These are phyloP conservation scores for Macheiramphus alcinus DNA, from an alignment of 2,113 vertebrate genomes.

Conservation along the genomic window DNA sequence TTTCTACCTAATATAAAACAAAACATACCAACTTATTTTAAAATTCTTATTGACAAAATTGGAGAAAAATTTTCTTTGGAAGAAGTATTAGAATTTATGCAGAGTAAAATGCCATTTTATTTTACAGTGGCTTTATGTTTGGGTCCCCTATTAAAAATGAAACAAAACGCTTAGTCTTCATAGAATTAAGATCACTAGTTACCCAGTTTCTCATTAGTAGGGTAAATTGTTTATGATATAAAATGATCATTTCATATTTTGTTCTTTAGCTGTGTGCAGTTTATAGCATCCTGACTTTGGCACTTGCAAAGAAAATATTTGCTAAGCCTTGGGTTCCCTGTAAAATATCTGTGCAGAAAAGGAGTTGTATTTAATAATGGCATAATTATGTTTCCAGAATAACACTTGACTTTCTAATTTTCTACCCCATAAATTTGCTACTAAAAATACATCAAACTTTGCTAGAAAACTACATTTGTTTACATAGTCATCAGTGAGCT, in stretches of 20 bases:
- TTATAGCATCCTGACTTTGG: constrained; percentile 9
- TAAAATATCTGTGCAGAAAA: constrained; percentile 1
- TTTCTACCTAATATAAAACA: background rate
- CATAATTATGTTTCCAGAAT: background rate
- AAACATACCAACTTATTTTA: background rate
- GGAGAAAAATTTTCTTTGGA: background rate
- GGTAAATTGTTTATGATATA: background rate
- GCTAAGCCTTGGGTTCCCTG: constrained; percentile 7
- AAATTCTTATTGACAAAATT: background rate
- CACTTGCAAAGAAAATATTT: constrained; percentile 36
- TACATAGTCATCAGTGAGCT: background rate
- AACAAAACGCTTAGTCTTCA: background rate
- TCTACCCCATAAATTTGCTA: background rate
- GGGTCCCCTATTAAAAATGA: background rate
- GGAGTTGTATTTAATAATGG: constrained; percentile 31
- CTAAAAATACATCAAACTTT: constrained; percentile 23
- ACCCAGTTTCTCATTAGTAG: background rate
- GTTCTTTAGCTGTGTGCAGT: background rate
- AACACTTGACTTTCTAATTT: constrained; percentile 37
- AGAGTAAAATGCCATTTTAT: background rate
- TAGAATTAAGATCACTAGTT: background rate
- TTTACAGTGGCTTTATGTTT: background rate
- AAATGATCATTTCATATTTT: background rate
- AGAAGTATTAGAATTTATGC: background rate
- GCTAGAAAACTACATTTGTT: background rate